phyloP scores from a whole-genome alignment of 2,888 invertebrate genomes.

The Protophormia terraenovae region DNA sequence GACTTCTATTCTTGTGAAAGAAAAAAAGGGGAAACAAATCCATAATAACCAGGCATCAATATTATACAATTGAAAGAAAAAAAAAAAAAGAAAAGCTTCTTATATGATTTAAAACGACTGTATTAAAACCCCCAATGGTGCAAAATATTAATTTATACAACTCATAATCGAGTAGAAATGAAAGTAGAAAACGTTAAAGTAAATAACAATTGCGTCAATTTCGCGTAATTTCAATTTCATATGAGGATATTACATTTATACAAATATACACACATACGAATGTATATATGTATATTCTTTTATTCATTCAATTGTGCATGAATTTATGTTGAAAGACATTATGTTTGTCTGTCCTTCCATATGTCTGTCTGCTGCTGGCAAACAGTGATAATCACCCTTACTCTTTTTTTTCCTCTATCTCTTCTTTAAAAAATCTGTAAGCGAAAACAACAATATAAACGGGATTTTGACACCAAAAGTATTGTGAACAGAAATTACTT shows the following conservation, averaged over 20 bases:
- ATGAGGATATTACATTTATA: not conserved
- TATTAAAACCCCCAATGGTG: slow-evolving; percentile 62
- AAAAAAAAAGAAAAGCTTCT: slow-evolving; percentile 55
- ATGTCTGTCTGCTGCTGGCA: slow-evolving; percentile 9
- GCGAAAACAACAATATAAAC: slow-evolving; percentile 54
- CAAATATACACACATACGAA: not conserved
- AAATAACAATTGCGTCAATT: slow-evolving; percentile 66
- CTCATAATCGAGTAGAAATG: slow-evolving; percentile 27
- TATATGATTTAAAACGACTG: slow-evolving; percentile 49
- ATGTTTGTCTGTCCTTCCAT: not conserved
- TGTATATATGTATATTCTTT: not conserved
- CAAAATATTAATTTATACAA: slow-evolving; percentile 63
- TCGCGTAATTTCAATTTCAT: slow-evolving; percentile 62
- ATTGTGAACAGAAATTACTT: slow-evolving; percentile 76
- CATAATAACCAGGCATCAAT: slow-evolving; percentile 43
- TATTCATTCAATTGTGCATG: slow-evolving; percentile 29
- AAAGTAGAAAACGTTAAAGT: slow-evolving; percentile 44
- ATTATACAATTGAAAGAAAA: slow-evolving; percentile 19
- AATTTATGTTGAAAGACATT: slow-evolving; percentile 1
- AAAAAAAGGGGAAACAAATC: slow-evolving; percentile 32
- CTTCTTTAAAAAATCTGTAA: slow-evolving; percentile 8
- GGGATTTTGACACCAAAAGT: slow-evolving; percentile 78
- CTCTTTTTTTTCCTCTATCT: not conserved
- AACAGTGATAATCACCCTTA: slow-evolving; percentile 46
- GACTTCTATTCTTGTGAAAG: not conserved